Evolutionary conservation across 2,113 vertebrate species (phyloP).

Genomic region (Galeopterus variegatus): DNA sequence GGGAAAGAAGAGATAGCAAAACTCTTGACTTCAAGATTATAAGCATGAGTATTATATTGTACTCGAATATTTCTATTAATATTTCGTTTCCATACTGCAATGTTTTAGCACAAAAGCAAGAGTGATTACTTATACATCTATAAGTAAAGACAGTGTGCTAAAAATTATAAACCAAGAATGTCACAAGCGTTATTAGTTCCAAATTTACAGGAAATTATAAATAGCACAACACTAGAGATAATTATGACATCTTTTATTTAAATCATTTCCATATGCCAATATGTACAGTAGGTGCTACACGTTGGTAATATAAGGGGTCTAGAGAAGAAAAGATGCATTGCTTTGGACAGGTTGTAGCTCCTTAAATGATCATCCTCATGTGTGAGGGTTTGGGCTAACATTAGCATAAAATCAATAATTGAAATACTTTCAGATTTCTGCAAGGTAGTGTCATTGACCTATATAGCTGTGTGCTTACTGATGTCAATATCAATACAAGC

Average conservation of each 20-base stretch:
- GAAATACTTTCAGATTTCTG: constrained; percentile 34
- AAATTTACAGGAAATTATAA: not conserved
- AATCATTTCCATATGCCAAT: not conserved
- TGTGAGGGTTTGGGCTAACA: not conserved
- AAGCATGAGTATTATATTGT: not conserved
- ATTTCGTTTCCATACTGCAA: not conserved
- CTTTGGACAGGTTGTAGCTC: not conserved
- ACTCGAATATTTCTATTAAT: constrained; percentile 25
- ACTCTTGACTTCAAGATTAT: not conserved
- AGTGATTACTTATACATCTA: not conserved
- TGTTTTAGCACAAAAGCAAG: not conserved
- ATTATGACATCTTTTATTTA: not conserved
- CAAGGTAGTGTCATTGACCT: constrained; percentile 32
- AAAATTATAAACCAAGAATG: constrained; percentile 28
- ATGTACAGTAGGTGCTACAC: not conserved
- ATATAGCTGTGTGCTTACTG: not conserved
- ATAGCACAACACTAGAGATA: not conserved
- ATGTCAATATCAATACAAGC: not conserved
- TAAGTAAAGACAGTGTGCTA: not conserved
- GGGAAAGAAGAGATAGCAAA: not conserved
- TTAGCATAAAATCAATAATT: constrained; percentile 53
- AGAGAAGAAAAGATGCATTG: not conserved
- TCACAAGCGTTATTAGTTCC: not conserved
- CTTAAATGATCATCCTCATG: not conserved
- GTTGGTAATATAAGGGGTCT: not conserved